Conservation (phyloP, 2,113 vertebrate genomes). For the Holacanthus passer region DNA sequence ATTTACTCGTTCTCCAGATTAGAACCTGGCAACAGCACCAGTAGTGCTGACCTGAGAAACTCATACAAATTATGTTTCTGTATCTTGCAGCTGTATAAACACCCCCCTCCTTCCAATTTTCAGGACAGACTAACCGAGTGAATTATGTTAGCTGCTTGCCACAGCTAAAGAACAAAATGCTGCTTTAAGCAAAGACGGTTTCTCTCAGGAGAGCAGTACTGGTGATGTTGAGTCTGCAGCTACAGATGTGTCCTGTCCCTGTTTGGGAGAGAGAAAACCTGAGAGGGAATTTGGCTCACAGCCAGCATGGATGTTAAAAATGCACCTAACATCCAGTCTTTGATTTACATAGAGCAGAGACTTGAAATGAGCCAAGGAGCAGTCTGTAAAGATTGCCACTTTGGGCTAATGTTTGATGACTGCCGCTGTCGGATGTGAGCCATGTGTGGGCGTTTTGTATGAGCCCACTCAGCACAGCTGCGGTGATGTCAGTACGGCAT, state of each 20-base stretch:
- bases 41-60: background rate
- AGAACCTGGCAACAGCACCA: background rate
- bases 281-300: background rate
- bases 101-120: background rate
- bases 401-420: slow-evolving; percentile 66
- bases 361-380: slow-evolving; percentile 44
- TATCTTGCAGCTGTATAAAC: slow-evolving; percentile 8
- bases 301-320: slow-evolving; percentile 37
- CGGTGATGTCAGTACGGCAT: slow-evolving; percentile 68
- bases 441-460: slow-evolving; percentile 69
- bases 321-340: slow-evolving; percentile 19
- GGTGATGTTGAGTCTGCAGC: slow-evolving; percentile 43
- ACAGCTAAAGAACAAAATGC: slow-evolving; percentile 42
- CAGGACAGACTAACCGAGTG: background rate
- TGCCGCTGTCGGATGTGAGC: slow-evolving; percentile 69
- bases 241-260: slow-evolving; percentile 39
- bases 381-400: slow-evolving; percentile 64
- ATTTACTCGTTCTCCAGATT: background rate
- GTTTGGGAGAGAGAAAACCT: slow-evolving; percentile 5
- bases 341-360: slow-evolving; percentile 34
- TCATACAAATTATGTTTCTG: background rate
- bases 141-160: slow-evolving; percentile 18
- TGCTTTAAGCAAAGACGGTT: slow-evolving; percentile 48
- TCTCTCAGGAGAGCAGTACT: slow-evolving; percentile 37
- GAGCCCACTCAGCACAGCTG: slow-evolving; percentile 75